Conservation (phyloP, 2,797 vertebrate genomes). For the Mico argentatus region DNA sequence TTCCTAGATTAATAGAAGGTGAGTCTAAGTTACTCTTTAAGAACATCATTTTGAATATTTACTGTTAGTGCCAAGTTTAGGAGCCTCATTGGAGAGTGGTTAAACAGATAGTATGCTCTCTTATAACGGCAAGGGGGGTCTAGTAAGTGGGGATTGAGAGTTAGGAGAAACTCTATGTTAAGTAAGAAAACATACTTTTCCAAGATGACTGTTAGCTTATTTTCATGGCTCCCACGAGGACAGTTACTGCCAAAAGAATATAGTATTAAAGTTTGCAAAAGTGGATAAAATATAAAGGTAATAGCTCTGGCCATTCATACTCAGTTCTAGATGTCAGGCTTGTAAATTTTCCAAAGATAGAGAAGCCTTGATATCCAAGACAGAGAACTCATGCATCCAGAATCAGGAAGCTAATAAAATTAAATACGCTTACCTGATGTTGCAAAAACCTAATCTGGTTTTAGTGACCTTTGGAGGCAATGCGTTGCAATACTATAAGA, state of each 20-base stretch:
- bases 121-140: background rate
- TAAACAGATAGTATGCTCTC: background rate
- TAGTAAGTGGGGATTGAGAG: background rate
- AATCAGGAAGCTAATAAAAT: background rate
- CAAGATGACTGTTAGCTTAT: background rate
- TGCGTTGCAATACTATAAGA: background rate
- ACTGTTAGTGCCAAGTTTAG: background rate
- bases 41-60: background rate
- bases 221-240: background rate
- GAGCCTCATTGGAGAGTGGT: background rate
- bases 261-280: background rate
- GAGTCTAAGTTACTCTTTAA: background rate
- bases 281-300: background rate
- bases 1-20: constrained; percentile 72
- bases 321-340: background rate
- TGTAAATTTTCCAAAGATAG: background rate
- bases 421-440: background rate
- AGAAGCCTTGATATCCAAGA: background rate
- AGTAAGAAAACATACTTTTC: background rate
- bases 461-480: background rate
- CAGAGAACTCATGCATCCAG: background rate
- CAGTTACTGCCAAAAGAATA: background rate
- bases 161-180: background rate
- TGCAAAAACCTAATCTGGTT: background rate
- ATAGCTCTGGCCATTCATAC: background rate